Percentiles rank a stretch among this genome's conserved stretches.
These are phyloP conservation scores for Campoletis raptor DNA, from an alignment of 2,888 invertebrate species.

Conservation along the genomic window DNA sequence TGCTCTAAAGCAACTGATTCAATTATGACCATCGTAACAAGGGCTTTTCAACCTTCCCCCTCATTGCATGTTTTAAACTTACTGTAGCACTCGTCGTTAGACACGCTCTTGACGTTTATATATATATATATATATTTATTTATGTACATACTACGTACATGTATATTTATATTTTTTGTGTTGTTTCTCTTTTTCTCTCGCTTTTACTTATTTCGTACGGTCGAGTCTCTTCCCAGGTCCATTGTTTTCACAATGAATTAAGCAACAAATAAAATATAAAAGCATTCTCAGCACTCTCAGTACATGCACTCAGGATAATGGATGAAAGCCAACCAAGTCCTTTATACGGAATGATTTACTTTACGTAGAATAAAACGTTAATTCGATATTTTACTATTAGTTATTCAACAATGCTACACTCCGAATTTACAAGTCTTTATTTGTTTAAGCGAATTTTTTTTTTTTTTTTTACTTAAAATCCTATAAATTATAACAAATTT, in stretches of 20 bases:
- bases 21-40: constrained; percentile 43
- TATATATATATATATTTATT: too few relatives aligned
- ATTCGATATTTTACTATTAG: constrained; percentile 28
- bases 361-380: constrained; percentile 21
- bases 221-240: constrained; percentile 24
- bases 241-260: constrained; percentile 48
- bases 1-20: constrained; percentile 50
- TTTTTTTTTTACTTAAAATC: too few relatives aligned
- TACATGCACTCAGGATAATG: constrained; percentile 53
- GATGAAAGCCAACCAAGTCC: constrained; percentile 4
- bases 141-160: constrained; percentile 1
- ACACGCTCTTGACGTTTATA: constrained; percentile 16
- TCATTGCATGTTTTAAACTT: constrained; percentile 43
- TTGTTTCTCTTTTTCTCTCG: constrained; percentile 40
- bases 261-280: constrained; percentile 49
- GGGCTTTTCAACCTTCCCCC: constrained; percentile 36
- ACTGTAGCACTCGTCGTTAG: constrained; percentile 49
- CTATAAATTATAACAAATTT: background rate
- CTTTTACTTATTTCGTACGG: constrained; percentile 32
- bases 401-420: background rate
- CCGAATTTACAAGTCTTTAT: background rate
- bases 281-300: constrained; percentile 40
- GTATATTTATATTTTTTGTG: constrained; percentile 25
- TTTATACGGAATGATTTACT: constrained; percentile 44
- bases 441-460: background rate